phyloP scores from a whole-genome alignment of 2,888 invertebrate genomes.

The Acrobasis suavella region DNA sequence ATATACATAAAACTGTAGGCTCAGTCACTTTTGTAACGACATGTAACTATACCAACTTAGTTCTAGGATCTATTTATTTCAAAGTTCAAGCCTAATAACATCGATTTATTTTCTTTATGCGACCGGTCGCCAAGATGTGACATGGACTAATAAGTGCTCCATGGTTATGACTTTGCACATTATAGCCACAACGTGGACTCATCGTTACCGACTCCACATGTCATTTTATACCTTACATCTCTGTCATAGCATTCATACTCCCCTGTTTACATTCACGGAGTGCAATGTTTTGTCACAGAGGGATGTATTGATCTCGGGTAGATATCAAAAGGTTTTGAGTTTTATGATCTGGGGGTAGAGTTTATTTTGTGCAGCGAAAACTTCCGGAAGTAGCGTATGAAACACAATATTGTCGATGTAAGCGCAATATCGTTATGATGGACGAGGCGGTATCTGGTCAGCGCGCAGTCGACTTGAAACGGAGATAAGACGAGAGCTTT shows the following conservation, averaged over 20 bases:
- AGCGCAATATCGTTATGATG: constrained; percentile 79
- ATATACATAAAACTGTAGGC: neutral
- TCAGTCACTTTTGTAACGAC: no score
- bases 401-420: constrained; percentile 80
- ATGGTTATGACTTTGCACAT: constrained; percentile 58
- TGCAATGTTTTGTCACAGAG: constrained; percentile 36
- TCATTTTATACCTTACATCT: constrained; percentile 25
- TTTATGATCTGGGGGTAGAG: constrained; percentile 29
- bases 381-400: constrained; percentile 49
- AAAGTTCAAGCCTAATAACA: constrained; percentile 22
- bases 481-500: constrained; percentile 51
- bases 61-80: neutral
- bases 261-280: constrained; percentile 27
- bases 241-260: constrained; percentile 35
- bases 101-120: constrained; percentile 39
- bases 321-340: constrained; percentile 27
- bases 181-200: constrained; percentile 50
- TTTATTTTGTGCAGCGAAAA: constrained; percentile 35
- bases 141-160: constrained; percentile 50
- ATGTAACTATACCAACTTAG: no score
- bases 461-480: constrained; percentile 76
- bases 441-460: constrained; percentile 69
- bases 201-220: constrained; percentile 10
- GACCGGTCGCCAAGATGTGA: constrained; percentile 40
- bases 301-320: constrained; percentile 57